Evolutionary conservation across 2,113 vertebrate species (phyloP).

Genomic region (Glaucidium brasilianum): DNA sequence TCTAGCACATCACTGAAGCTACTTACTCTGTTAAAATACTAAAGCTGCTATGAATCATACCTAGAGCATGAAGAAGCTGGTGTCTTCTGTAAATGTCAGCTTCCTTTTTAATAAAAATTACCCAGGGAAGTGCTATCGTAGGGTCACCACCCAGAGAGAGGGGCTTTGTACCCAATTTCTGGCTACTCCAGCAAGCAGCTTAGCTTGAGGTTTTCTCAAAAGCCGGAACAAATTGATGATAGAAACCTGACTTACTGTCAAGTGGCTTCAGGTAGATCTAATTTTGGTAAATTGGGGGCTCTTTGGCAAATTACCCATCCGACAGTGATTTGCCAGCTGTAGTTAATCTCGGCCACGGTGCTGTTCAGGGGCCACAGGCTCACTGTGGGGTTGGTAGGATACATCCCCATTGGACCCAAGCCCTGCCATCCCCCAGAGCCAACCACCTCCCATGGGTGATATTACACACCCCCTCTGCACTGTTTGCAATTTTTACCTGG

Average conservation of each 20-base stretch:
- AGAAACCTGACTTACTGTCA: background rate
- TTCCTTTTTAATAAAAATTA: background rate
- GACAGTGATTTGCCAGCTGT: background rate
- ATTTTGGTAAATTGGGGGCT: background rate
- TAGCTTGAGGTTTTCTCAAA: background rate
- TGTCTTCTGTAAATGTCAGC: background rate
- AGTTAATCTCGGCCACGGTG: rapidly evolving
- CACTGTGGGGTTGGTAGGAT: rapidly evolving
- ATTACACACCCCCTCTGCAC: background rate
- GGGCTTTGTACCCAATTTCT: background rate
- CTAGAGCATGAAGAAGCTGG: background rate
- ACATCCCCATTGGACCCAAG: rapidly evolving
- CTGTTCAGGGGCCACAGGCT: background rate
- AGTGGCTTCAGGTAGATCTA: background rate
- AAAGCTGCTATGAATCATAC: background rate
- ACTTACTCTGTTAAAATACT: background rate
- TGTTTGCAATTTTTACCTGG: background rate
- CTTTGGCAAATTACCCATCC: background rate
- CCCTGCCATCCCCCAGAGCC: background rate
- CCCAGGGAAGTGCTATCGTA: rapidly evolving
- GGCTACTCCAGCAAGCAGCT: background rate
- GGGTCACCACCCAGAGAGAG: background rate
- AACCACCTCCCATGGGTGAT: background rate
- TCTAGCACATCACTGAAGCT: background rate
- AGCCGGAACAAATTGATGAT: background rate